Base-by-base conservation (phyloP, 2,888 invertebrate species). In the Oasisia sp. region DNA sequence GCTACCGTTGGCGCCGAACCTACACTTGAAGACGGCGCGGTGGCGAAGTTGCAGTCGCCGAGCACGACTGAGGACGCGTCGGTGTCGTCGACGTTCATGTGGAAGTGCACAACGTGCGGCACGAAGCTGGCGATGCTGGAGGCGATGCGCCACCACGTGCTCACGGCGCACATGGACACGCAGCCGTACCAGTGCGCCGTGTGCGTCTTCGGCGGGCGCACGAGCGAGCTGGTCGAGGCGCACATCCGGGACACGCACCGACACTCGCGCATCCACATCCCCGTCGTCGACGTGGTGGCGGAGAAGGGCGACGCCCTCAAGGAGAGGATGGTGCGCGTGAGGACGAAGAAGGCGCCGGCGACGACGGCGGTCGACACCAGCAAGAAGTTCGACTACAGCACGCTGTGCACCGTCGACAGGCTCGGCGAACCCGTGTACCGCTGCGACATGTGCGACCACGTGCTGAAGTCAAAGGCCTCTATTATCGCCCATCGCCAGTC, bases 101-200 rank as follows among this genome's bases (percentile, higher is more conserved):
- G 74, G 74, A 74, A 74, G 5, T 74, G 74, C 27, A 74, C 14
- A 74, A 74, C 74, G 14, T 74, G 74, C n/a, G 27, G 74, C 19
- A 74, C 74, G 2, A 74, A 74, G n/a, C 27, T 74, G 74, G 74
- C 74, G 74, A 74, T 19, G 27, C 27, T 74, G 74, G 74, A 74
- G 27, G 74, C 19, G 27, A 74, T 74, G 74, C 74, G 74, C 19
- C 3, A n/a, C n/a, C 93, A 93, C 91, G 90, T 93, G 90, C 91
- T 92, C 32, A 92, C 92, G 56, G 90, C 74, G 12, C 93, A 93
- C 56, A 92, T 93, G 56, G 91, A 93, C n/a, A 89, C 93, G 92
- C 90, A 93, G 89, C 93, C 93, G 92, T 92, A 93, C 91, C 93
- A 93, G 38, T 93, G 93, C 92, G 92, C 93, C 7, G 91, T 92